These are phyloP conservation scores for Heliocidaris tuberculata DNA, from an alignment of 35 echinoderm and acorn worm genomes.

Conservation along the genomic window DNA sequence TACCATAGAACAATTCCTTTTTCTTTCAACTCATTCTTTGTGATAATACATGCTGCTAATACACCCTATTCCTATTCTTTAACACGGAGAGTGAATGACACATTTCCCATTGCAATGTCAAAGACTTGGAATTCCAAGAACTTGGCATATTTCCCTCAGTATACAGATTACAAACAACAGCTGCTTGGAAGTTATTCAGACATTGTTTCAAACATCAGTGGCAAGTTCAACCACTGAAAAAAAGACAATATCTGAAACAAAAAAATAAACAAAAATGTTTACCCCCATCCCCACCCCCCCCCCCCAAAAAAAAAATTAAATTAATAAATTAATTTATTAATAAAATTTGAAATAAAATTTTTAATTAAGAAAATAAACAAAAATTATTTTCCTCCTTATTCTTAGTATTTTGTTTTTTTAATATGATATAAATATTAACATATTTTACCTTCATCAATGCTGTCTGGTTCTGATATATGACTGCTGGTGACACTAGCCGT, in stretches of 20 bases:
- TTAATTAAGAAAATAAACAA: neutral
- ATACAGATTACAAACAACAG: neutral
- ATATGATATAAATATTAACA: neutral
- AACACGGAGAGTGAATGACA: neutral
- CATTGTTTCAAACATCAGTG: neutral
- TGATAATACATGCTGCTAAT: too few relatives aligned
- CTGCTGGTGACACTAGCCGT: conserved; percentile 92
- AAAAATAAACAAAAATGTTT: too few relatives aligned
- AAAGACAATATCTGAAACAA: too few relatives aligned
- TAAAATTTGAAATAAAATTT: neutral
- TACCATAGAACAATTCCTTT: too few relatives aligned
- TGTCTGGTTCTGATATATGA: conserved; percentile 89
- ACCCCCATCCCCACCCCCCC: too few relatives aligned
- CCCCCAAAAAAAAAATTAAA: too few relatives aligned
- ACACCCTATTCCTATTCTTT: too few relatives aligned
- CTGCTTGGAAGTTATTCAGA: neutral
- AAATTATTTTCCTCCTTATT: too few relatives aligned
- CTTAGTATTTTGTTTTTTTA: too few relatives aligned
- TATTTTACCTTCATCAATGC: conserved; percentile 80
- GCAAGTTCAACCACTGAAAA: neutral
- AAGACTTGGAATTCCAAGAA: neutral
- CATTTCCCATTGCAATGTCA: neutral
- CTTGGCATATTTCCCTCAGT: neutral
- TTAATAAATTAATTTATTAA: too few relatives aligned
- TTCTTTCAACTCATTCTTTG: too few relatives aligned